Percentiles rank a stretch among this genome's conserved stretches.
Evolutionary conservation across 2,888 invertebrate genomes (phyloP).

Genomic region (Drosophila meridiana): DNA sequence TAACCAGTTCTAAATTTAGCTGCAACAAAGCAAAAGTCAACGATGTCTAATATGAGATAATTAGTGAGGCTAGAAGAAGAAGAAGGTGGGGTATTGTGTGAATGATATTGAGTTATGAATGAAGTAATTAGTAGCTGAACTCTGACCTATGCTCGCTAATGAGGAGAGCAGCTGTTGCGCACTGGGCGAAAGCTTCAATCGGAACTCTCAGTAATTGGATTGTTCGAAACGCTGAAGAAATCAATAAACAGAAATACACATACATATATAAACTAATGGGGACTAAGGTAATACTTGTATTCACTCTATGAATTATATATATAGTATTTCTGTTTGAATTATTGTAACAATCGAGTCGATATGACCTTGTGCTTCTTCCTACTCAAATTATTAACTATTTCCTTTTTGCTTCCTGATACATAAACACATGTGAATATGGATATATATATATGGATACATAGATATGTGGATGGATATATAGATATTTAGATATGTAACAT

Average conservation of each 20-base stretch:
- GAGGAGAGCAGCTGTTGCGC: not conserved
- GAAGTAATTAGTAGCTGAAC: not conserved
- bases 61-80: not conserved
- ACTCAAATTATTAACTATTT: not conserved
- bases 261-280: not conserved
- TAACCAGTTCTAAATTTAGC: slow-evolving; percentile 59
- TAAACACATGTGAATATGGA: too few species aligned
- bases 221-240: not conserved
- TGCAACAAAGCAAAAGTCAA: slow-evolving; percentile 9
- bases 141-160: not conserved
- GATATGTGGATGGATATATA: too few species aligned
- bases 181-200: not conserved
- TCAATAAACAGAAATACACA: not conserved
- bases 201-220: not conserved
- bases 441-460: too few species aligned
- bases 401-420: too few species aligned
- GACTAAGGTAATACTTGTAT: not conserved
- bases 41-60: slow-evolving; percentile 15
- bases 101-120: not conserved
- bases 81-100: not conserved
- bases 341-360: not conserved
- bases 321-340: not conserved
- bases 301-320: not conserved
- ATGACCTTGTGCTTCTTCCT: not conserved
- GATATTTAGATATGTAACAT: too few species aligned